Conservation (phyloP, 2,888 invertebrate species). For the Hypomecis atomaria region DNA sequence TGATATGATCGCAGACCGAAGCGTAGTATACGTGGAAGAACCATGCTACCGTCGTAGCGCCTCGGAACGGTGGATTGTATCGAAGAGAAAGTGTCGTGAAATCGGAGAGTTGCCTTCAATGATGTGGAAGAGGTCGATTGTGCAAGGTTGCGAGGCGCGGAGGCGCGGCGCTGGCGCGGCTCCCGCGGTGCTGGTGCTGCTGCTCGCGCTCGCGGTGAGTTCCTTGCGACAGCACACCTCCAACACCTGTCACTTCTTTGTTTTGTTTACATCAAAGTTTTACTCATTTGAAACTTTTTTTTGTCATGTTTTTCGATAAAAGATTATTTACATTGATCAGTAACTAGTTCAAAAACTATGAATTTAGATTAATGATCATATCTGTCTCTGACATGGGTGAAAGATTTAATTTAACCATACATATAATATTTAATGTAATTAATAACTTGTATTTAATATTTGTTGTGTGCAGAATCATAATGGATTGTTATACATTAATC, state of each 20-base stretch:
- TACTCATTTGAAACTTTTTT: background rate
- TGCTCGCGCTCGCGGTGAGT: slow-evolving; percentile 63
- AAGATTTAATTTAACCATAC: too few relatives aligned
- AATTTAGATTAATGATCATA: too few relatives aligned
- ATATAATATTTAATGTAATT: too few relatives aligned
- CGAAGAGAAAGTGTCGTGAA: slow-evolving; percentile 82
- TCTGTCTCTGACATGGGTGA: too few relatives aligned
- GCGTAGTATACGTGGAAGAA: slow-evolving; percentile 49
- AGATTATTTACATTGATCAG: too few relatives aligned
- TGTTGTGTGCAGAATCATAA: too few relatives aligned
- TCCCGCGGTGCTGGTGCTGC: slow-evolving; percentile 52
- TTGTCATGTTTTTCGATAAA: too few relatives aligned
- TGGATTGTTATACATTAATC: too few relatives aligned
- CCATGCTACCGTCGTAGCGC: slow-evolving; percentile 56
- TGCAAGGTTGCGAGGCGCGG: slow-evolving; percentile 66
- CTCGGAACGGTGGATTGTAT: slow-evolving; percentile 56
- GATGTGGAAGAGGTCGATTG: slow-evolving; percentile 84
- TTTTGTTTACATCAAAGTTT: slow-evolving; percentile 24
- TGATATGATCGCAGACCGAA: slow-evolving; percentile 59
- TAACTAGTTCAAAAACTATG: too few relatives aligned
- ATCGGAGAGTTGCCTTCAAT: slow-evolving; percentile 80
- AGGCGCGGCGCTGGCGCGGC: slow-evolving; percentile 58
- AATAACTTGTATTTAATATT: too few relatives aligned
- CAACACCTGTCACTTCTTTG: slow-evolving; percentile 13
- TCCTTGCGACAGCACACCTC: background rate